A percentile compares a stretch with the other conserved stretches of the same genome.
Conservation (phyloP, 2,888 invertebrate genomes). For the Cephus rjabovi region DNA sequence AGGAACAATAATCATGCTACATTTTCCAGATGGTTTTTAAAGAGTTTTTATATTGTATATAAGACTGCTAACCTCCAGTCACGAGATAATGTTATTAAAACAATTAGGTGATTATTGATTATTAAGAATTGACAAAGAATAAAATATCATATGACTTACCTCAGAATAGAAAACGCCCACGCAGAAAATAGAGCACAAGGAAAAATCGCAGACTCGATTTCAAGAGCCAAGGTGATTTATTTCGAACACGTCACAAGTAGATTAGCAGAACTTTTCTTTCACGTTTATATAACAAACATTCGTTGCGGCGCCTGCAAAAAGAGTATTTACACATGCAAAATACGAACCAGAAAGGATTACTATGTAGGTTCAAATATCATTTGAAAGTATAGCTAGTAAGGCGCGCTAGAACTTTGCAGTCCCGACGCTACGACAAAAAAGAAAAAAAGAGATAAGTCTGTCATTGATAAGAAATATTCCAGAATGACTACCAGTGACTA, state of each 20-base stretch:
- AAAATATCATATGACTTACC: constrained; percentile 1
- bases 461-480: constrained; percentile 1
- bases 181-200: neutral
- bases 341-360: neutral
- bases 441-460: neutral
- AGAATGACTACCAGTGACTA: neutral
- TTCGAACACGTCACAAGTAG: constrained; percentile 19
- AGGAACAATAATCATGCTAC: neutral
- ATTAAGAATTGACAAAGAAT: neutral
- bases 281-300: neutral
- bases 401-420: constrained; percentile 1
- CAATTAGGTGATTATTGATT: neutral
- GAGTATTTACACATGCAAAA: neutral
- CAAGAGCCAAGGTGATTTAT: constrained; percentile 33
- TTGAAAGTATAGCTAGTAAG: neutral
- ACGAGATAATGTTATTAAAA: neutral
- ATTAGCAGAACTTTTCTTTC: neutral
- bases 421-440: neutral
- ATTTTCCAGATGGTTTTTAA: neutral
- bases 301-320: neutral
- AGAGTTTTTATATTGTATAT: neutral
- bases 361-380: neutral
- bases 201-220: constrained; percentile 15
- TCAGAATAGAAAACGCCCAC: constrained; percentile 2
- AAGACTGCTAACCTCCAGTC: neutral